These are phyloP conservation scores for Mustelus asterias DNA, from an alignment of 2,113 vertebrate genomes.

Conservation along the genomic window DNA sequence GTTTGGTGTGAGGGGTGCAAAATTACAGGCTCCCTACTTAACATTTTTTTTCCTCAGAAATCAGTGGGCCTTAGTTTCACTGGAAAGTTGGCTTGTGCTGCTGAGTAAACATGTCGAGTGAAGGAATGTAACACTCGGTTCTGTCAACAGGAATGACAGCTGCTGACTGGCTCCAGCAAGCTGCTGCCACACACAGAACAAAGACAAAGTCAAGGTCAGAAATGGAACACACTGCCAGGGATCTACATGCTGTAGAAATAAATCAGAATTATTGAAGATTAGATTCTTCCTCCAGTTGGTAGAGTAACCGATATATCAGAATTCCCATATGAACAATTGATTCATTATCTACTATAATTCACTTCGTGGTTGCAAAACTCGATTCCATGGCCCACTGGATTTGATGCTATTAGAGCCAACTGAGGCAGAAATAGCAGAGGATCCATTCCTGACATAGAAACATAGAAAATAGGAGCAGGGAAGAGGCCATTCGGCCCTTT, in stretches of 20 bases:
- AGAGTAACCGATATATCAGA: background rate
- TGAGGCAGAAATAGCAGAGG: background rate
- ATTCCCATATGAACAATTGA: background rate
- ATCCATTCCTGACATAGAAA: background rate
- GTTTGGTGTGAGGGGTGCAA: background rate
- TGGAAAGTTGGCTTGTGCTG: slow-evolving; percentile 16
- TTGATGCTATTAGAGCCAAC: background rate
- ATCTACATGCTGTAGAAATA: background rate
- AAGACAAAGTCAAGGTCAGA: slow-evolving; percentile 27
- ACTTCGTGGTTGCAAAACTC: background rate
- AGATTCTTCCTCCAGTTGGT: background rate
- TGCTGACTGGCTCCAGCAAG: slow-evolving; percentile 13
- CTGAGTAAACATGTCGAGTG: slow-evolving; percentile 17
- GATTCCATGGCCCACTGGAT: background rate
- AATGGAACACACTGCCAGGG: background rate
- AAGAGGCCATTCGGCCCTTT: no score
- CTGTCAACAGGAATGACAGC: slow-evolving; percentile 19
- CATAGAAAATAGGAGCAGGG: no score
- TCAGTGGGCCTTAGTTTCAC: background rate
- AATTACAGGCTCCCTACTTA: background rate
- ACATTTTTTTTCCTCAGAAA: background rate
- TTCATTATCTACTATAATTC: background rate
- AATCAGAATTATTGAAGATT: background rate
- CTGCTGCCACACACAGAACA: background rate
- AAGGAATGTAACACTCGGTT: slow-evolving; percentile 23